A percentile compares a stretch with the other conserved stretches of the same genome.
Conservation (phyloP, 2,113 vertebrate genomes). For the Chloroceryle aenea region DNA sequence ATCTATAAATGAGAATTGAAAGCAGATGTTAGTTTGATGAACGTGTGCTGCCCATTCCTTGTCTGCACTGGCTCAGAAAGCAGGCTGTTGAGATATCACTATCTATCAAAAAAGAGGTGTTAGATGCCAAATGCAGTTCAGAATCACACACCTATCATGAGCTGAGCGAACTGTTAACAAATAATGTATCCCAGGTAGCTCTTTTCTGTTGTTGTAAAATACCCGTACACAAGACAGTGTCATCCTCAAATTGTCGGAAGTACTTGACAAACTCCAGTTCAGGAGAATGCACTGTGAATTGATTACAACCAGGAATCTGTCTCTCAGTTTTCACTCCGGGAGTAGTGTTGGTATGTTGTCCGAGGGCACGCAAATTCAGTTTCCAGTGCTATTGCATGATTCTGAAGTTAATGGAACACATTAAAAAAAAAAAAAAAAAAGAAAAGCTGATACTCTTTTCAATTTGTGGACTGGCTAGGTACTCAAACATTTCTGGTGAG, state of each 20-base stretch:
- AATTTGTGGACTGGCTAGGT: neutral
- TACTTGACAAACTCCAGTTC: slow-evolving; percentile 6
- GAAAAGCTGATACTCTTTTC: neutral
- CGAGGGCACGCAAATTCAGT: neutral
- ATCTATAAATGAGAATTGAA: slow-evolving; percentile 68
- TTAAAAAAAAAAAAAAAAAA: neutral
- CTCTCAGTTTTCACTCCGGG: neutral
- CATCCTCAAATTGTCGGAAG: slow-evolving; percentile 8
- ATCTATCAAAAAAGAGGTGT: slow-evolving; percentile 64
- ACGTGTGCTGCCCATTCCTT: slow-evolving; percentile 42
- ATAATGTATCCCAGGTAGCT: slow-evolving; percentile 7
- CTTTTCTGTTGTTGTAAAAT: slow-evolving; percentile 20
- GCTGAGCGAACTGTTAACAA: slow-evolving; percentile 45
- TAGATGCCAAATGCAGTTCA: slow-evolving; percentile 54
- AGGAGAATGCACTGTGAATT: neutral
- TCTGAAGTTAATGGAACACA: neutral
- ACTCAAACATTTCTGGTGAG: neutral
- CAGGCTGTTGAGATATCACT: slow-evolving; percentile 49
- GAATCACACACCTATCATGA: slow-evolving; percentile 33
- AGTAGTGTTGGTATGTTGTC: neutral
- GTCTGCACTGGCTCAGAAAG: slow-evolving; percentile 34
- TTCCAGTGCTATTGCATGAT: neutral
- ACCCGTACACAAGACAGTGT: neutral
- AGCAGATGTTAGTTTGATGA: slow-evolving; percentile 76
- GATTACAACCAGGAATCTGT: neutral